phyloP scores from a whole-genome alignment of 2,888 invertebrate species.

The Macrophya alboannulata region DNA sequence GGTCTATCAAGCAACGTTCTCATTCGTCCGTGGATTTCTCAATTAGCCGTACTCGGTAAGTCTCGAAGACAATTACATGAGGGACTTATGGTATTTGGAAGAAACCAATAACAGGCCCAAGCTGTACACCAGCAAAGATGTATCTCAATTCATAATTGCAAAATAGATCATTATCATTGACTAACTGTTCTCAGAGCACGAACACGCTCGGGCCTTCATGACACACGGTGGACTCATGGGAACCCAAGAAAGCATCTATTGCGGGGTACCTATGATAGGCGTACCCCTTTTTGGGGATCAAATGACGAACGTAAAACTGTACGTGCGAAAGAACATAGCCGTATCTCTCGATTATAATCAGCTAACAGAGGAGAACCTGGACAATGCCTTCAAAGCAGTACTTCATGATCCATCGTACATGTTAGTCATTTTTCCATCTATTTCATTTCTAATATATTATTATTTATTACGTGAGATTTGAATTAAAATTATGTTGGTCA shows the following conservation, averaged over 20 bases:
- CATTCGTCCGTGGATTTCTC: slow-evolving; percentile 69
- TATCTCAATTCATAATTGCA: not conserved
- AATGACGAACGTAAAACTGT: slow-evolving; percentile 67
- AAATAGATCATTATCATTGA: not conserved
- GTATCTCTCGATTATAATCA: slow-evolving; percentile 63
- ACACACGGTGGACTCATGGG: slow-evolving; percentile 71
- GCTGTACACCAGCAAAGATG: too few species aligned
- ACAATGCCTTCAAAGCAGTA: slow-evolving; percentile 66
- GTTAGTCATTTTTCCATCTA: slow-evolving; percentile 50
- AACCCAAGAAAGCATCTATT: slow-evolving; percentile 66
- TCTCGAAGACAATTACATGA: not conserved
- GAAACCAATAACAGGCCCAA: not conserved
- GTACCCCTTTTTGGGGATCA: slow-evolving; percentile 70
- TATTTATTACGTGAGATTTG: not conserved
- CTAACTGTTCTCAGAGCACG: slow-evolving; percentile 68
- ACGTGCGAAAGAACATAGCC: slow-evolving; percentile 66
- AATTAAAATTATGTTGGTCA: not conserved
- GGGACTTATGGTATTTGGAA: not conserved
- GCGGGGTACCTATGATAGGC: slow-evolving; percentile 69
- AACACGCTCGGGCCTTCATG: slow-evolving; percentile 74
- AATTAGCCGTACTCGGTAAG: slow-evolving; percentile 69
- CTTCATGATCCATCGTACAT: slow-evolving; percentile 67
- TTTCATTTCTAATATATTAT: not conserved
- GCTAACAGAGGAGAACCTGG: slow-evolving; percentile 65
- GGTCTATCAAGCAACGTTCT: slow-evolving; percentile 69